Evolutionary conservation across 1,140 invertebrate species (phyloP).

Genomic region (Drosophila tsacasi): DNA sequence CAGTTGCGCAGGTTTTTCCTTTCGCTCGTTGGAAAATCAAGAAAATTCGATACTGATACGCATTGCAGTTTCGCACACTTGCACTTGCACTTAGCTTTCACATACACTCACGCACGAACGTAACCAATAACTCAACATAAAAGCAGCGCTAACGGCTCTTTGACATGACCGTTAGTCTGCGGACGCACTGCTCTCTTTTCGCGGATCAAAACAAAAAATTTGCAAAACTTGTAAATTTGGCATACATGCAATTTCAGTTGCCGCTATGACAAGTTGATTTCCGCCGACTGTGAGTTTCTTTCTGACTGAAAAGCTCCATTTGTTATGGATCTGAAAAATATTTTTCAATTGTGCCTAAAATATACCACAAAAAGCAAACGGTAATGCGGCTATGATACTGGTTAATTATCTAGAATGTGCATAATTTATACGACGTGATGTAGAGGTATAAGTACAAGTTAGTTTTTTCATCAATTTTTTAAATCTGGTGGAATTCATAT

Average conservation of each 20-base stretch:
- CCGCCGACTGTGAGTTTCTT: conserved; percentile 5
- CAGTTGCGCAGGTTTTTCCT: conserved; percentile 33
- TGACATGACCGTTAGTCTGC: conserved; percentile 6
- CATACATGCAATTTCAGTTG: conserved; percentile 10
- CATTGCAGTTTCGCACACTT: conserved; percentile 68
- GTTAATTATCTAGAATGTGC: too few species aligned
- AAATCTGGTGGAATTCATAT: background rate
- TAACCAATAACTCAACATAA: background rate
- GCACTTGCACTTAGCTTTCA: conserved; percentile 25
- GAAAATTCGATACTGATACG: conserved; percentile 66
- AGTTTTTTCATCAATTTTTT: background rate
- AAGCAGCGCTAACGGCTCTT: conserved; percentile 17
- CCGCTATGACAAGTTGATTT: conserved; percentile 10
- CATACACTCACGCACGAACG: conserved; percentile 10
- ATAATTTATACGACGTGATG: too few species aligned
- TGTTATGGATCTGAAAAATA: conserved; percentile 5
- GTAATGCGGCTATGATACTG: background rate
- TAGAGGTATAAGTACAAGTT: too few species aligned
- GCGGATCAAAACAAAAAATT: conserved; percentile 11
- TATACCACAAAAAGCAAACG: background rate
- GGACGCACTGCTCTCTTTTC: background rate
- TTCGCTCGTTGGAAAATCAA: conserved; percentile 61
- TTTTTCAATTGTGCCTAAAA: background rate
- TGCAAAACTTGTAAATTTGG: conserved; percentile 10
- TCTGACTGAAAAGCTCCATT: conserved; percentile 7